Conservation (phyloP, 2,113 vertebrate genomes). For the Coptodon rendalli region DNA sequence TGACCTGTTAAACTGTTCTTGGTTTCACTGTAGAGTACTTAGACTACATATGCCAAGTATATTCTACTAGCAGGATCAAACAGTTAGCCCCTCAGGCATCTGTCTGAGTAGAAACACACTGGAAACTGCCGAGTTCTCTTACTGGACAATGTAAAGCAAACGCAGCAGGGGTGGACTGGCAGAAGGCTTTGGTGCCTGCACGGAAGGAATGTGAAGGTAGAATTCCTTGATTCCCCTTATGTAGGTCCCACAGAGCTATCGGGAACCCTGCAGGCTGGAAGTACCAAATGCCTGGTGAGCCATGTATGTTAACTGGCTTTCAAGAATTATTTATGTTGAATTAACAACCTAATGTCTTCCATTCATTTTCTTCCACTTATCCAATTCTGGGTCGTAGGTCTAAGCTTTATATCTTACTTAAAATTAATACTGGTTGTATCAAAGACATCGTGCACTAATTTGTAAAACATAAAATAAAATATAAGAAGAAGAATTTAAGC, state of each 20-base stretch:
- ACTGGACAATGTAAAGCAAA: background rate
- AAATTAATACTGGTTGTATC: background rate
- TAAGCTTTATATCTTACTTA: background rate
- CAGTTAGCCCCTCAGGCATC: background rate
- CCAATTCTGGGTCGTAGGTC: too few relatives aligned
- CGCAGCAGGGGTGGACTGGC: background rate
- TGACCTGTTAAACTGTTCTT: background rate
- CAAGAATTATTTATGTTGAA: background rate
- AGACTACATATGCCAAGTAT: background rate
- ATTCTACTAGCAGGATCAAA: background rate
- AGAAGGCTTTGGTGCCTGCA: background rate
- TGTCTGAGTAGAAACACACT: background rate
- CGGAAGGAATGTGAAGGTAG: background rate
- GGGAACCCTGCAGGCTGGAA: background rate
- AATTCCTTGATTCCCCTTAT: background rate
- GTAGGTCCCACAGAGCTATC: background rate
- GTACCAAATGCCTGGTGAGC: background rate
- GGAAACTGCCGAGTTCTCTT: background rate
- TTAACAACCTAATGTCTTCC: background rate
- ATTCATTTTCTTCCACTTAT: background rate
- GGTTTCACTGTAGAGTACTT: background rate
- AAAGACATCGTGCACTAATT: background rate
- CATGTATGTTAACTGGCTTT: background rate
- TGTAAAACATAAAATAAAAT: background rate
- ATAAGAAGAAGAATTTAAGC: background rate